Evolutionary conservation across 2,888 invertebrate genomes (phyloP).

Genomic region (Aphodius sticticus): DNA sequence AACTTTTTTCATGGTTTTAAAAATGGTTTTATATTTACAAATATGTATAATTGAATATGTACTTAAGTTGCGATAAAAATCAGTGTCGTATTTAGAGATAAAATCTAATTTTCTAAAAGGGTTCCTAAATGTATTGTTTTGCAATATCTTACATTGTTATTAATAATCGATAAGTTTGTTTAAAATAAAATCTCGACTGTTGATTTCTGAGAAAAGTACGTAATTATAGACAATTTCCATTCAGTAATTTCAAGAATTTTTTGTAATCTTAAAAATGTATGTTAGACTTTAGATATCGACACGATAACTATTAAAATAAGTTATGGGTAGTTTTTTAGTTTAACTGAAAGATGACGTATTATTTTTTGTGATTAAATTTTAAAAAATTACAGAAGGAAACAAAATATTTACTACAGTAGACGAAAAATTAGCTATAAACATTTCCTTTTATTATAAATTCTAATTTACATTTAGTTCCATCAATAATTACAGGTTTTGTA

Average conservation of each 20-base stretch:
- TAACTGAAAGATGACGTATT: no score
- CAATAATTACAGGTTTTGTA: no score
- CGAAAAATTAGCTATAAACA: no score
- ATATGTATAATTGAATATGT: no score
- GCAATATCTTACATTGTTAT: background rate
- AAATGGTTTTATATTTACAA: no score
- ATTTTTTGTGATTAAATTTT: no score
- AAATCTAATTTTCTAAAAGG: background rate
- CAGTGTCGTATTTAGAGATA: background rate
- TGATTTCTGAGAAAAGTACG: background rate
- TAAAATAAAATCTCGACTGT: background rate
- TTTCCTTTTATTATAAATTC: no score
- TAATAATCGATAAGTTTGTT: conserved; percentile 4
- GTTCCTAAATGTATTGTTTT: background rate
- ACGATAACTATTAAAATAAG: background rate
- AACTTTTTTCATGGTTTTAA: no score
- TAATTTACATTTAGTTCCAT: no score
- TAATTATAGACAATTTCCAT: background rate
- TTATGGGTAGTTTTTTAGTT: background rate
- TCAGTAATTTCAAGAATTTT: background rate
- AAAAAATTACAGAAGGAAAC: no score
- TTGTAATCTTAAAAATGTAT: background rate
- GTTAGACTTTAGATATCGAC: background rate
- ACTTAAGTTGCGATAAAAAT: no score
- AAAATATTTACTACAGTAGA: no score